A percentile compares a stretch with the other conserved stretches of the same genome.
These are phyloP conservation scores for Lagocephalus sceleratus DNA, from an alignment of 2,797 vertebrate genomes.

Conservation along the genomic window DNA sequence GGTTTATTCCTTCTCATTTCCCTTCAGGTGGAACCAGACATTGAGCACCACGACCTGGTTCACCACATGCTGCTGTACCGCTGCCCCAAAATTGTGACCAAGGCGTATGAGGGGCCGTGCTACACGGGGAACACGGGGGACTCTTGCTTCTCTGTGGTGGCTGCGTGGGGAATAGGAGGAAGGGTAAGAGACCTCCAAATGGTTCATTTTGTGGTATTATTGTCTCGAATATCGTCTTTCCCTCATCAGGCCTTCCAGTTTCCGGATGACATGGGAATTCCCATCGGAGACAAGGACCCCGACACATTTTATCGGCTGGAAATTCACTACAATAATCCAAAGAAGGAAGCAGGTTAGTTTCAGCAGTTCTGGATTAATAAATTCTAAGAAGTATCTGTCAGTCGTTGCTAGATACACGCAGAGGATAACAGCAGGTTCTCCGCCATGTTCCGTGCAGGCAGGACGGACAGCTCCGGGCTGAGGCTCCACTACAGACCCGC, in stretches of 20 bases:
- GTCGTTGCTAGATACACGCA: too few relatives aligned
- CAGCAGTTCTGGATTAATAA: not conserved
- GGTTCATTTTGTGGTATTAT: not conserved
- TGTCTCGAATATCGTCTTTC: not conserved
- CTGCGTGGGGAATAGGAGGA: slow-evolving; percentile 70
- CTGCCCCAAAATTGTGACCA: slow-evolving; percentile 50
- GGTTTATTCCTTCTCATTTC: not conserved
- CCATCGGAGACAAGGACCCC: slow-evolving; percentile 49
- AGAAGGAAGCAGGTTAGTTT: slow-evolving; percentile 43
- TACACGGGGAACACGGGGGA: not conserved
- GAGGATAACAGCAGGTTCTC: not conserved
- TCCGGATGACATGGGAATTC: slow-evolving; percentile 63
- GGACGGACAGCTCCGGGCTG: slow-evolving; percentile 71
- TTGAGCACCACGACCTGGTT: slow-evolving; percentile 56
- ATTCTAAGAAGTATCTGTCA: too few relatives aligned
- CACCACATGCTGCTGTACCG: slow-evolving; percentile 71
- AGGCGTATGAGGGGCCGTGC: slow-evolving; percentile 33
- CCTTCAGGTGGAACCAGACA: slow-evolving; percentile 64
- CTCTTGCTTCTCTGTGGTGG: slow-evolving; percentile 43
- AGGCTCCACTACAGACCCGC: slow-evolving; percentile 54
- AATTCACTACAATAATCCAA: slow-evolving; percentile 72
- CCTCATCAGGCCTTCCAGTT: slow-evolving; percentile 56
- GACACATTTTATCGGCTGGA: slow-evolving; percentile 61
- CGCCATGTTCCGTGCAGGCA: slow-evolving; percentile 34
- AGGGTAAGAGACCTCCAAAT: slow-evolving; percentile 50